Conservation (phyloP, 37 sponge, comb jelly and placozoan species). For the Geodia barretti region DNA sequence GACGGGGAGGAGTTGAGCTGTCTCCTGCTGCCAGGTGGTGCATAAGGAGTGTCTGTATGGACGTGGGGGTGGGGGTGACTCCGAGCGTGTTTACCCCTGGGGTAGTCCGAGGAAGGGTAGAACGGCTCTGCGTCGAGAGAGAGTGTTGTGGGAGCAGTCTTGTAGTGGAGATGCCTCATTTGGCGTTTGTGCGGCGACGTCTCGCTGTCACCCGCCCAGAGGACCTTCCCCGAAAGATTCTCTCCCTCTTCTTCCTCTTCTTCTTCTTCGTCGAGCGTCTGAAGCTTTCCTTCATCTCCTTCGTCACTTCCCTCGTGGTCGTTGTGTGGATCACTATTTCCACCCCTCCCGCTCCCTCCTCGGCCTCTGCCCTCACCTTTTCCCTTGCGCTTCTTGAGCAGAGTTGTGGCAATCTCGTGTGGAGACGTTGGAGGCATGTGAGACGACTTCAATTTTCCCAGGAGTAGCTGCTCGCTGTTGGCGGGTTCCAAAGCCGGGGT, state of each 20-base stretch:
- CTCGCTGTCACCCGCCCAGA: neutral
- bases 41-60: constrained; percentile 17
- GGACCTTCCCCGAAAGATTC: neutral
- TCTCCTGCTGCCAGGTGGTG: constrained; percentile 1
- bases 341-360: too few species aligned
- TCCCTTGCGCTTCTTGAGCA: constrained; percentile 17
- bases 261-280: neutral
- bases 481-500: neutral
- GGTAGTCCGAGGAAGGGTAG: constrained; percentile 13
- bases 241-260: neutral
- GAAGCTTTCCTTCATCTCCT: neutral
- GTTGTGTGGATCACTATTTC: too few species aligned
- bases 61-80: constrained; percentile 1
- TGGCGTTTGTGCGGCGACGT: too few species aligned
- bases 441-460: too few species aligned
- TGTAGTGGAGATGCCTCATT: neutral
- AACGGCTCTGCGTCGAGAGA: constrained; percentile 63
- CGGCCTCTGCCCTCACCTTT: too few species aligned
- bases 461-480: neutral
- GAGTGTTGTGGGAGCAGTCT: constrained; percentile 3
- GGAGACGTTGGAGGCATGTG: constrained; percentile 32
- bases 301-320: neutral
- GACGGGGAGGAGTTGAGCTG: neutral
- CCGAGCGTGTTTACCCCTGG: neutral
- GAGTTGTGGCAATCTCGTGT: constrained; percentile 64